Conservation (phyloP, 2,113 vertebrate species). For the Neolamprologus ventralis region DNA sequence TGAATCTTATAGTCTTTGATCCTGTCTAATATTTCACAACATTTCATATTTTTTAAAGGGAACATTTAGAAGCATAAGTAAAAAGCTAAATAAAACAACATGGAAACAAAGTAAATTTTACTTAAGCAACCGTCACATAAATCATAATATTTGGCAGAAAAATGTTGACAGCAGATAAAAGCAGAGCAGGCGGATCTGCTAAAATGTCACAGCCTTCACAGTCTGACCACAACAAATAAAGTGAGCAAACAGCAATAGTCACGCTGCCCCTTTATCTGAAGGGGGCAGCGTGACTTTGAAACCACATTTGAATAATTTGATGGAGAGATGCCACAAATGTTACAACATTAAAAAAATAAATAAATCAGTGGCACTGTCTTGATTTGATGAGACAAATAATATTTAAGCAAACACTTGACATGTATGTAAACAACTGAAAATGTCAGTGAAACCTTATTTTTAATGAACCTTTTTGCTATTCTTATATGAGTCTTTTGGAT, state of each 20-base stretch:
- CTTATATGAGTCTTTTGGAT: background rate
- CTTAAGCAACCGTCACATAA: background rate
- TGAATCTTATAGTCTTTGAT: background rate
- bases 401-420: background rate
- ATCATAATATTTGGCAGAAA: background rate
- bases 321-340: background rate
- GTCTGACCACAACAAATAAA: constrained; percentile 51
- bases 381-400: background rate
- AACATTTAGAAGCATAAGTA: background rate
- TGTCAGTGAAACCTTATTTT: background rate
- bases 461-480: background rate
- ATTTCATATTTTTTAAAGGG: background rate
- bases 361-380: background rate
- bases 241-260: constrained; percentile 27
- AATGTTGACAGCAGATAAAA: background rate
- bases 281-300: constrained; percentile 15
- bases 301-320: background rate
- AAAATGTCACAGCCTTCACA: constrained; percentile 6
- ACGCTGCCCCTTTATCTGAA: background rate
- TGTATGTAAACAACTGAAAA: background rate
- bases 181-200: background rate
- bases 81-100: background rate
- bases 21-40: background rate
- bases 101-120: background rate
- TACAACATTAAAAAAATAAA: background rate